Evolutionary conservation across 2,797 vertebrate species (phyloP).

Genomic region (Erithacus rubecula): DNA sequence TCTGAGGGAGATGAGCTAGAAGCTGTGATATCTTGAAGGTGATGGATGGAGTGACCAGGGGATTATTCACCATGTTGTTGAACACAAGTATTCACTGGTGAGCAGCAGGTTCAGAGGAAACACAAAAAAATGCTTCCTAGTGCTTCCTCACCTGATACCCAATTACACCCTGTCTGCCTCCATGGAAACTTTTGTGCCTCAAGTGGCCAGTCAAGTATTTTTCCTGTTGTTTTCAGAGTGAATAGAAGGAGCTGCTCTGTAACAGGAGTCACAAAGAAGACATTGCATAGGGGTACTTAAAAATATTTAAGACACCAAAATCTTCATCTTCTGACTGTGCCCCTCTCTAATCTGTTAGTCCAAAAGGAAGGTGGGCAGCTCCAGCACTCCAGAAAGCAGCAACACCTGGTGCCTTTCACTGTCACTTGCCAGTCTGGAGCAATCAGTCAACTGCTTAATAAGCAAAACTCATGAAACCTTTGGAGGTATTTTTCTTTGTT

Average conservation of each 20-base stretch:
- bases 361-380: neutral
- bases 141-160: neutral
- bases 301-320: neutral
- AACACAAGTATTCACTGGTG: neutral
- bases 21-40: neutral
- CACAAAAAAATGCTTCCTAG: neutral
- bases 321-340: neutral
- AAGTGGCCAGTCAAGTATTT: neutral
- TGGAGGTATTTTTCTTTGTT: constrained; percentile 69
- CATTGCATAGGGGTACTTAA: neutral
- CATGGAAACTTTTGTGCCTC: neutral
- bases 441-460: constrained; percentile 73
- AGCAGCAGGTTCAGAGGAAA: neutral
- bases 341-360: neutral
- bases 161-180: neutral
- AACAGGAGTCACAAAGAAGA: neutral
- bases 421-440: constrained; percentile 62
- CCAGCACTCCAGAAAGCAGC: neutral
- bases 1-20: neutral
- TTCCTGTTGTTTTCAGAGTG: neutral
- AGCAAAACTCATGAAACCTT: constrained; percentile 58
- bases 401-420: constrained; percentile 50
- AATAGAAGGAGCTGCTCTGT: neutral
- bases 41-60: neutral
- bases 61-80: neutral